Evolutionary conservation across 2,797 vertebrate genomes (phyloP).

Genomic region (Hafferia zeledoni): DNA sequence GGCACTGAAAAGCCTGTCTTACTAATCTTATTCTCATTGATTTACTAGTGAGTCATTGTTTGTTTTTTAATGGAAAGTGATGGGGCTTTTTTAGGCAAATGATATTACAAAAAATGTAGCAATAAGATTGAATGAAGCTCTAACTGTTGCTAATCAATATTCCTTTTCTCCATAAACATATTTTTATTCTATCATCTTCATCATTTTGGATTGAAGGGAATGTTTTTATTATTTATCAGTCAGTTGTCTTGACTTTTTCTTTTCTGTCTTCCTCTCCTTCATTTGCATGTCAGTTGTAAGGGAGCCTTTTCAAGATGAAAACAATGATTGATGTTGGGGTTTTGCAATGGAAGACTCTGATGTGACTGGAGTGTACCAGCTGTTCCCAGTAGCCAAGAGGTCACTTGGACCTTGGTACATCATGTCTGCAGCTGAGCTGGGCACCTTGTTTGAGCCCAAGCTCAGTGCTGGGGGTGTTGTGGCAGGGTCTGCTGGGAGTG

Average conservation of each 20-base stretch:
- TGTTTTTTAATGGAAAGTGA: not conserved
- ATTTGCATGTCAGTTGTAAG: not conserved
- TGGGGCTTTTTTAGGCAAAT: not conserved
- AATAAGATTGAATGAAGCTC: not conserved
- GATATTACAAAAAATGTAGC: not conserved
- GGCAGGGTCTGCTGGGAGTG: not conserved
- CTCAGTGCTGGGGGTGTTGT: rapidly evolving
- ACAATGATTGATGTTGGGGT: rapidly evolving
- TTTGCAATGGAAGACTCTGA: not conserved
- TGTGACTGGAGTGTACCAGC: not conserved
- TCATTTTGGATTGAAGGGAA: not conserved
- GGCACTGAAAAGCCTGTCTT: not conserved
- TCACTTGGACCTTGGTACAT: rapidly evolving
- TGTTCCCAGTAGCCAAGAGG: rapidly evolving
- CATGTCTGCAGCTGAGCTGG: not conserved
- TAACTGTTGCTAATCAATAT: not conserved
- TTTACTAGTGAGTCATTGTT: not conserved
- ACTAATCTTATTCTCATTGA: not conserved
- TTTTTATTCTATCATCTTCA: not conserved
- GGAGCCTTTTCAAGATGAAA: not conserved
- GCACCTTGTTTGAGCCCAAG: not conserved
- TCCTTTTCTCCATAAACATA: not conserved
- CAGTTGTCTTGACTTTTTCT: not conserved
- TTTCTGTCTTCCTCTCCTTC: not conserved
- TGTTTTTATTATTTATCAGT: not conserved